These are phyloP conservation scores for Drosophila colorata DNA, from an alignment of 2,888 invertebrate species.

Conservation along the genomic window DNA sequence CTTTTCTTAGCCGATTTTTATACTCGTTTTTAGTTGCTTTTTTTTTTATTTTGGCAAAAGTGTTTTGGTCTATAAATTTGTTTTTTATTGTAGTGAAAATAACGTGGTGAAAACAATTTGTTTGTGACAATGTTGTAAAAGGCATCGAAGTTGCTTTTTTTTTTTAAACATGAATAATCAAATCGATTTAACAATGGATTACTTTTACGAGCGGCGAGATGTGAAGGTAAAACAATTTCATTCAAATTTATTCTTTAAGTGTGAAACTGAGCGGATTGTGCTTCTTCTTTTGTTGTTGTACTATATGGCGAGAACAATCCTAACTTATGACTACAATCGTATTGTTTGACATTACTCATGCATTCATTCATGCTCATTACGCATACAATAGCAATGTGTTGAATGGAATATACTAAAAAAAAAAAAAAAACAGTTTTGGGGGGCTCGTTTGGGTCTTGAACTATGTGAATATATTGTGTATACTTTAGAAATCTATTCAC, in stretches of 20 bases:
- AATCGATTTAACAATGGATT: constrained; percentile 61
- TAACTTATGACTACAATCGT: constrained; percentile 10
- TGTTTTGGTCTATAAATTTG: constrained; percentile 60
- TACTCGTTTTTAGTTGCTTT: not conserved
- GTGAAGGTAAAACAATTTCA: constrained; percentile 59
- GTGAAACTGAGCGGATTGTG: constrained; percentile 4
- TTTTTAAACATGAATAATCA: constrained; percentile 20
- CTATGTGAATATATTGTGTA: not conserved
- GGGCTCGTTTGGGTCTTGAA: not conserved
- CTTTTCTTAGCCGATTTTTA: constrained; percentile 18
- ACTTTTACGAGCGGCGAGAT: constrained; percentile 65
- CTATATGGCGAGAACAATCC: constrained; percentile 20
- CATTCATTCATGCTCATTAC: constrained; percentile 32
- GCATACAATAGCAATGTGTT: constrained; percentile 26
- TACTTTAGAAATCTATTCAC: not conserved
- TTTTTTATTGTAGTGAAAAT: constrained; percentile 70
- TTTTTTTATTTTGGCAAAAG: constrained; percentile 41
- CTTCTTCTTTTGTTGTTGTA: not conserved
- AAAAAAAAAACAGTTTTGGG: constrained; percentile 7
- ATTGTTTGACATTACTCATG: constrained; percentile 41
- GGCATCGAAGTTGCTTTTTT: constrained; percentile 23
- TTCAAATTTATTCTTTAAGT: constrained; percentile 31
- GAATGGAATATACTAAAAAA: not conserved
- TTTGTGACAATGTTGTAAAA: constrained; percentile 51
- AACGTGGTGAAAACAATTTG: constrained; percentile 59